These are phyloP conservation scores for Xiphorhynchus elegans DNA, from an alignment of 2,113 vertebrate species.

Conservation along the genomic window DNA sequence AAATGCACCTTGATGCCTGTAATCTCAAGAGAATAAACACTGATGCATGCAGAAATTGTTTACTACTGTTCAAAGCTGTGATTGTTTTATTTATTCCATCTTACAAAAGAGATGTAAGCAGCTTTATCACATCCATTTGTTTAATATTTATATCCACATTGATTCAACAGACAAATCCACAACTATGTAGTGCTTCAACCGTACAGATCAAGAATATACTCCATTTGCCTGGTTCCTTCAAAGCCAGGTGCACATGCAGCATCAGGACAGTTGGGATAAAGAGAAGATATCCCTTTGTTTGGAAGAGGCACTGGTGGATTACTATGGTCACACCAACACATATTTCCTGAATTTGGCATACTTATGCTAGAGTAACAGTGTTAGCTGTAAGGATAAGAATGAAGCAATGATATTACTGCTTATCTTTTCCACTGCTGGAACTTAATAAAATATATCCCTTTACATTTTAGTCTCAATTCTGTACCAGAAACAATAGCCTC, in stretches of 20 bases:
- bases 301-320: not conserved
- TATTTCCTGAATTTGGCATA: not conserved
- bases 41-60: slow-evolving; percentile 3
- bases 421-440: not conserved
- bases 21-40: not conserved
- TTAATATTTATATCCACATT: slow-evolving; percentile 7
- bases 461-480: not conserved
- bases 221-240: not conserved
- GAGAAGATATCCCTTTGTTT: not conserved
- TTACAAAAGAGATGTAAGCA: not conserved
- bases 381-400: not conserved
- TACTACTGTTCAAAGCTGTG: not conserved
- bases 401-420: not conserved
- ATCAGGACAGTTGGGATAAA: not conserved
- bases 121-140: not conserved
- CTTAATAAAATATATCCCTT: not conserved
- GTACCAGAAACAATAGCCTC: not conserved
- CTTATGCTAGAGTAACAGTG: not conserved
- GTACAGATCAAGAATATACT: not conserved
- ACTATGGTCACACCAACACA: not conserved
- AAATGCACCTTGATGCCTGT: slow-evolving; percentile 22
- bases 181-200: not conserved
- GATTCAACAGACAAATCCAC: not conserved
- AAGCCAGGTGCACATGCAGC: not conserved
- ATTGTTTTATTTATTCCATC: slow-evolving; percentile 18